These are phyloP conservation scores for Vulpes vulpes DNA, from an alignment of 2,113 vertebrate genomes.

Conservation along the genomic window DNA sequence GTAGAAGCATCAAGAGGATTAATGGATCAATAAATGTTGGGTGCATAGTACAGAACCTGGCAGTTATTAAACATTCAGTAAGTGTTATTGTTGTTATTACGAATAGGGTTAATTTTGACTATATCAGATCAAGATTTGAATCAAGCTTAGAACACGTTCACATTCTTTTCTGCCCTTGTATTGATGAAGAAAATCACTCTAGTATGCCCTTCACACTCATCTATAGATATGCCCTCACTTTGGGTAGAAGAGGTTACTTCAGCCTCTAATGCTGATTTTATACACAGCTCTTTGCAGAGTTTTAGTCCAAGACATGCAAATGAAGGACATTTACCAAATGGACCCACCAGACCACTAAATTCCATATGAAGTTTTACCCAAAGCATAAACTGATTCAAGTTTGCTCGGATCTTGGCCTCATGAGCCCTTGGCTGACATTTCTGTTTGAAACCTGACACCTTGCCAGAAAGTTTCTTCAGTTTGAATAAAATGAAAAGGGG, in stretches of 20 bases:
- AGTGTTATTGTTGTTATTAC: not conserved
- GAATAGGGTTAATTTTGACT: not conserved
- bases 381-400: not conserved
- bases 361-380: not conserved
- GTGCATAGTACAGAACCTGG: not conserved
- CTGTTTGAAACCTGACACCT: conserved; percentile 50
- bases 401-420: conserved; percentile 23
- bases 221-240: not conserved
- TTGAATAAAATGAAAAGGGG: conserved; percentile 45
- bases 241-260: not conserved
- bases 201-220: not conserved
- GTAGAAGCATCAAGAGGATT: not conserved
- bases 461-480: conserved; percentile 47
- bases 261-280: not conserved
- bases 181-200: not conserved
- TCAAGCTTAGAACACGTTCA: not conserved
- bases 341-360: not conserved
- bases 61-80: not conserved
- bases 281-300: not conserved
- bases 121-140: not conserved
- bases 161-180: not conserved
- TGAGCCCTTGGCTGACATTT: conserved; percentile 56
- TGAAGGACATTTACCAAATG: not conserved
- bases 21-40: not conserved
- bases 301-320: not conserved